Percentiles rank a stretch among this genome's conserved stretches.
phyloP scores from a whole-genome alignment of 2,113 vertebrate species.

The Centropus bengalensis region DNA sequence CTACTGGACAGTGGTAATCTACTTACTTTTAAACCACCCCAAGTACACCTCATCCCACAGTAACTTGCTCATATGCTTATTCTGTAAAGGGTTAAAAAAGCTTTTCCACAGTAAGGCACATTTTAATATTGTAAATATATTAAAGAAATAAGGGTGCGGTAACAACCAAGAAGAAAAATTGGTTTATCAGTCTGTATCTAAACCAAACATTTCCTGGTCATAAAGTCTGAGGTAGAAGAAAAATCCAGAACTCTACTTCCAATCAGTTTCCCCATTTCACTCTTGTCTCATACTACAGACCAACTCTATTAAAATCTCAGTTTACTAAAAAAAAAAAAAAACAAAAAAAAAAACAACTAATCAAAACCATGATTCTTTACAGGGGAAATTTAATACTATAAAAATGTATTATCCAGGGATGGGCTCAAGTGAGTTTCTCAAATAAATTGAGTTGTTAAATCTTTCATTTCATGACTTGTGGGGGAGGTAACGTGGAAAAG shows the following conservation, averaged over 20 bases:
- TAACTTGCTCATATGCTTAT: not conserved
- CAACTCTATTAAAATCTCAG: not conserved
- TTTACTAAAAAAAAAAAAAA: not conserved
- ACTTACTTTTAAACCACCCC: not conserved
- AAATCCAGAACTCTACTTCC: not conserved
- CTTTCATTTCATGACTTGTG: not conserved
- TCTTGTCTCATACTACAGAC: not conserved
- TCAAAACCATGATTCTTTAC: not conserved
- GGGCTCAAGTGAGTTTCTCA: not conserved
- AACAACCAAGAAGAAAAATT: not conserved
- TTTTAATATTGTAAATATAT: not conserved
- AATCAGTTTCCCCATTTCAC: not conserved
- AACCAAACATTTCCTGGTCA: conserved; percentile 33
- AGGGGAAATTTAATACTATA: not conserved
- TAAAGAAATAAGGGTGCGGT: not conserved
- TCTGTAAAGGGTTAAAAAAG: not conserved
- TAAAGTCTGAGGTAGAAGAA: not conserved
- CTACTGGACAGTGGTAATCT: not conserved
- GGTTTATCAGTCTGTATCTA: conserved; percentile 33
- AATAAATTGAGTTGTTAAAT: not conserved
- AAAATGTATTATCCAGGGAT: not conserved
- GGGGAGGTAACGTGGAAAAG: not conserved
- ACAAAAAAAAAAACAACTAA: no score
- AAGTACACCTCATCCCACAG: not conserved
- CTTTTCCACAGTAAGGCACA: not conserved